These are phyloP conservation scores for Sisor rabdophorus DNA, from an alignment of 2,113 vertebrate species.

Conservation along the genomic window DNA sequence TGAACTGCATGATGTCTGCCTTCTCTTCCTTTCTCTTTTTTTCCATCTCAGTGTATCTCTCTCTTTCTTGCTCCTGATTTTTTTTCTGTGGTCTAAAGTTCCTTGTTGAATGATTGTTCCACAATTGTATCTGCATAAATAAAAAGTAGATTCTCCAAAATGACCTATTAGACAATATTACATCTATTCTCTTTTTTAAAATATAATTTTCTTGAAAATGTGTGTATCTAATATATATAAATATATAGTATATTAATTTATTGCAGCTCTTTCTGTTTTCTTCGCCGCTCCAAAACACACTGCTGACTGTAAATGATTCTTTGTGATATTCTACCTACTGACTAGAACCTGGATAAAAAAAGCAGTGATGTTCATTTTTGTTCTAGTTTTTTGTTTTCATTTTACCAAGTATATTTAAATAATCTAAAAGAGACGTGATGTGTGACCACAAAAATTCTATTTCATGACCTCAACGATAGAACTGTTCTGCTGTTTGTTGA, in stretches of 20 bases:
- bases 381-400: slow-evolving; percentile 40
- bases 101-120: slow-evolving; percentile 66
- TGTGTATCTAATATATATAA: slow-evolving; percentile 61
- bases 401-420: slow-evolving; percentile 70
- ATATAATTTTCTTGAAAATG: slow-evolving; percentile 61
- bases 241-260: slow-evolving; percentile 56
- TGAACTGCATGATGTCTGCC: slow-evolving; percentile 65
- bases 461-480: slow-evolving; percentile 70
- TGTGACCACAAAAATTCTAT: slow-evolving; percentile 64
- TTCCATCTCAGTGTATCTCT: slow-evolving; percentile 49
- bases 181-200: slow-evolving; percentile 66
- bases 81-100: slow-evolving; percentile 58
- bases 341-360: slow-evolving; percentile 70
- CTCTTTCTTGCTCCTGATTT: slow-evolving; percentile 53
- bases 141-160: slow-evolving; percentile 66
- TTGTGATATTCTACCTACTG: slow-evolving; percentile 73
- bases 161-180: slow-evolving; percentile 63
- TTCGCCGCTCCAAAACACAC: slow-evolving; percentile 62
- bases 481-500: slow-evolving; percentile 70
- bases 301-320: slow-evolving; percentile 80
- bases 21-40: slow-evolving; percentile 40
- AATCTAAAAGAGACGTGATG: slow-evolving; percentile 54
- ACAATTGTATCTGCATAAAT: slow-evolving; percentile 65
- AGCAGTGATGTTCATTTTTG: slow-evolving; percentile 70
- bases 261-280: slow-evolving; percentile 54